These are phyloP conservation scores for Ptilonorhynchus violaceus DNA, from an alignment of 2,113 vertebrate genomes.

Conservation along the genomic window DNA sequence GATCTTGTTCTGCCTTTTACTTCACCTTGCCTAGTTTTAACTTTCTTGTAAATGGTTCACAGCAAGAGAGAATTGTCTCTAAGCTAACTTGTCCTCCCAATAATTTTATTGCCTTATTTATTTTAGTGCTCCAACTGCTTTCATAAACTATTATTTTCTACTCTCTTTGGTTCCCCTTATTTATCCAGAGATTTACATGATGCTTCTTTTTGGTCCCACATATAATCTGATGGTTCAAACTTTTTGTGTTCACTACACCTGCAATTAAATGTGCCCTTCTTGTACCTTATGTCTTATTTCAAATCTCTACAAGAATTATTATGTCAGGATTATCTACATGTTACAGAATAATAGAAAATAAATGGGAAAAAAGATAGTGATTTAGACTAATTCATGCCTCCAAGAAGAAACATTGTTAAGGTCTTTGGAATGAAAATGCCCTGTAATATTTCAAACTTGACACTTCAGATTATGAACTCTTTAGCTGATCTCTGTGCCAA, in stretches of 20 bases:
- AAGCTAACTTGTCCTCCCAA: neutral
- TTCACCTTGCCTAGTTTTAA: conserved; percentile 26
- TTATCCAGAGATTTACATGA: neutral
- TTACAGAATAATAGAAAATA: neutral
- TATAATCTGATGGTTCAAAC: neutral
- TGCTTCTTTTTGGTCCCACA: neutral
- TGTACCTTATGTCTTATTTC: neutral
- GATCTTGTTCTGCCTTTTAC: conserved; percentile 31
- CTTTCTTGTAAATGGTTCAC: neutral
- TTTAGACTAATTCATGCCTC: neutral
- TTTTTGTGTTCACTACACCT: neutral
- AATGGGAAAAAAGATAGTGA: neutral
- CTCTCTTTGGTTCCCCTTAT: neutral
- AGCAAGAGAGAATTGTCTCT: neutral
- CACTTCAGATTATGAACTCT: neutral
- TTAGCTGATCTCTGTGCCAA: neutral
- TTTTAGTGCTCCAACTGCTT: neutral
- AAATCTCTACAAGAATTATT: neutral
- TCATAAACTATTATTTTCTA: neutral
- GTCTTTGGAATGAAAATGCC: neutral
- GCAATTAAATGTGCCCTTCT: neutral
- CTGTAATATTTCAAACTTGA: neutral
- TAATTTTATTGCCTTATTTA: neutral
- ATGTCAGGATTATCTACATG: neutral
- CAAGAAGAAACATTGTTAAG: neutral